Evolutionary conservation across 2,888 invertebrate species (phyloP), one percentile per base, ranked within the genome.

Genomic region (Sinelater perroti): DNA sequence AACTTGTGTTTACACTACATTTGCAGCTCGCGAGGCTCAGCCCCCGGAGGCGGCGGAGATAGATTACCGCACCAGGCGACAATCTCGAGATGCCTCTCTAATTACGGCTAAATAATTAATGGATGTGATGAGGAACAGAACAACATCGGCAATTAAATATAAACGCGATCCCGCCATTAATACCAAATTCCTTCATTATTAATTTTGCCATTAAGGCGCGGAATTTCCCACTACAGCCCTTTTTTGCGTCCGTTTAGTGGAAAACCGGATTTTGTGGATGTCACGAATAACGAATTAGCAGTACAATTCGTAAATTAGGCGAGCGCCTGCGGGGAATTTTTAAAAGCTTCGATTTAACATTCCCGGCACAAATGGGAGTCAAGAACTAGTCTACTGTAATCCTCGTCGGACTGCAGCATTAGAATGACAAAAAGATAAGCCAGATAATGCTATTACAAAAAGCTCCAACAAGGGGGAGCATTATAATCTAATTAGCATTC

Each of bases 1-100:
- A 70, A 75, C 73, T 68, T 70, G 70, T 76, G 75, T 76, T 76
- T 75, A 75, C 75, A 74, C 71, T 75, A 75, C 75, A 74, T 74
- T 75, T 74, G 71, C 72, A 72, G 69, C 50, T 28, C 35, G 50
- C 50, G 52, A 57, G 57, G 52, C 71, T 54, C 51, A 54, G 24
- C 65, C 64, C 65, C 63, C 59, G 54, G 55, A 47, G 56, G 62
- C 62, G 67, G 61, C 62, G 67, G 65, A 66, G 69, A 69, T 67
- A 67, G 69, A 71, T 72, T 71, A 69, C 67, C 56, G 66, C 60
- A 68, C 69, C 67, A 70, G 66, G 64, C 62, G 61, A 61, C 62
- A 56, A 57, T 64, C 63, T 52, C 55, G 65, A 67, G 66, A 66
- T 66, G 65, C 67, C 67, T 68, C 64, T 66, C 65, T 73, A 72